Conservation (phyloP, 2,888 invertebrate species). For the Acanthococcus lagerstroemiae region DNA sequence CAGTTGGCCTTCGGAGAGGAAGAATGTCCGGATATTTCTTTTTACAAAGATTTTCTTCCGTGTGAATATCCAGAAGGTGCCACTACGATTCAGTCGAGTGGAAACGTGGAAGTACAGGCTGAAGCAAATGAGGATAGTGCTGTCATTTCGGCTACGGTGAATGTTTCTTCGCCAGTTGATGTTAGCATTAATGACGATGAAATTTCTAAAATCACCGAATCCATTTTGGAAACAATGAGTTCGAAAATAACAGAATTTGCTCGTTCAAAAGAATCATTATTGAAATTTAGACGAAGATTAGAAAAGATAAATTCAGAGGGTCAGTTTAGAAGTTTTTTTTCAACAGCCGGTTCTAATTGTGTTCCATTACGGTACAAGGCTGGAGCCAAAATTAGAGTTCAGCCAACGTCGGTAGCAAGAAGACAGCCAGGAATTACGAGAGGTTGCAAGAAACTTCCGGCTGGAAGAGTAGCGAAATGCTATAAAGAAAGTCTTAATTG, state of each 20-base stretch:
- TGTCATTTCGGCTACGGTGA: too few species aligned
- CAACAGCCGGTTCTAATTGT: neutral
- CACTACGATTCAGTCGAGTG: too few species aligned
- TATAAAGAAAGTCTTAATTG: neutral
- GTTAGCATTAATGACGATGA: too few species aligned
- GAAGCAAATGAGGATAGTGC: too few species aligned
- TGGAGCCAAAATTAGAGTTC: slow-evolving; percentile 1
- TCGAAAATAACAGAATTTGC: neutral
- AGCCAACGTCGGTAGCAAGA: neutral
- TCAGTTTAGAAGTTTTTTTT: neutral
- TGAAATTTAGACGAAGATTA: neutral
- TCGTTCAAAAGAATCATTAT: neutral
- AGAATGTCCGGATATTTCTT: neutral
- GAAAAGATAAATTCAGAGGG: neutral
- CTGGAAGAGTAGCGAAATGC: neutral
- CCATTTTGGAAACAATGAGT: neutral
- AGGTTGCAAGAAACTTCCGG: neutral
- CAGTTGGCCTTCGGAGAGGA: neutral
- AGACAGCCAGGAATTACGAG: neutral
- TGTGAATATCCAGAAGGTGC: too few species aligned
- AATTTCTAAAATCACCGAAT: too few species aligned
- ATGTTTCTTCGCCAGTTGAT: too few species aligned
- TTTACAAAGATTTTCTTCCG: neutral
- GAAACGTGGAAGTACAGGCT: too few species aligned
- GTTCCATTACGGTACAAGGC: neutral